These are phyloP conservation scores for Pteronotus mesoamericanus DNA, from an alignment of 2,797 vertebrate species.

Conservation along the genomic window DNA sequence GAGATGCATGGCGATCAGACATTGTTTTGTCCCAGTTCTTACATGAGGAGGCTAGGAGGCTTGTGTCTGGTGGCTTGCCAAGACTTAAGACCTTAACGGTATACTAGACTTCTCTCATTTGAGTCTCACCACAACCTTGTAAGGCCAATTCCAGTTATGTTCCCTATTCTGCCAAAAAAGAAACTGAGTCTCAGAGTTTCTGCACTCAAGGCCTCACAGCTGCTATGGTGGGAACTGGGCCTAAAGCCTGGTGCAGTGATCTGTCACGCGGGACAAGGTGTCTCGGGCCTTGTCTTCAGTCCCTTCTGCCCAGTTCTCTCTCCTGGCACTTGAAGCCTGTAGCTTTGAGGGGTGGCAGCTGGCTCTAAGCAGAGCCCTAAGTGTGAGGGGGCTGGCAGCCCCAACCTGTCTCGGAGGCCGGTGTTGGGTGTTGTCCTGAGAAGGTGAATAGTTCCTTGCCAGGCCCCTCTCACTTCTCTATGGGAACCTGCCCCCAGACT, in stretches of 20 bases:
- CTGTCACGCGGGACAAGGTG: background rate
- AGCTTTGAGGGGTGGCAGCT: background rate
- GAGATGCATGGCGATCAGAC: background rate
- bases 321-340: background rate
- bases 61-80: background rate
- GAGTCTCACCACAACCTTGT: background rate
- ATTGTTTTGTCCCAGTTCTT: background rate
- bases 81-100: background rate
- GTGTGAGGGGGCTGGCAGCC: background rate
- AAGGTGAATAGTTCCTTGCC: conserved; percentile 6
- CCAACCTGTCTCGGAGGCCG: background rate
- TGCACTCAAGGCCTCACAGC: background rate
- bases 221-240: background rate
- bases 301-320: background rate
- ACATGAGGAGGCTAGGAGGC: background rate
- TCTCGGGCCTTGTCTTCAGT: background rate
- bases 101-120: background rate
- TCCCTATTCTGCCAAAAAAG: background rate
- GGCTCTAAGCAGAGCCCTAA: background rate
- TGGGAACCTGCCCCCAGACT: conserved; percentile 60
- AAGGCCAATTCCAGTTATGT: background rate
- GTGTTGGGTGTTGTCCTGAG: background rate
- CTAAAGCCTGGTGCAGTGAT: background rate
- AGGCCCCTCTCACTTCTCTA: background rate
- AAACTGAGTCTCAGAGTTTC: background rate